A percentile compares a stretch with the other conserved stretches of the same genome.
Conservation (phyloP, 2,888 invertebrate genomes). For the Hypena proboscidalis region DNA sequence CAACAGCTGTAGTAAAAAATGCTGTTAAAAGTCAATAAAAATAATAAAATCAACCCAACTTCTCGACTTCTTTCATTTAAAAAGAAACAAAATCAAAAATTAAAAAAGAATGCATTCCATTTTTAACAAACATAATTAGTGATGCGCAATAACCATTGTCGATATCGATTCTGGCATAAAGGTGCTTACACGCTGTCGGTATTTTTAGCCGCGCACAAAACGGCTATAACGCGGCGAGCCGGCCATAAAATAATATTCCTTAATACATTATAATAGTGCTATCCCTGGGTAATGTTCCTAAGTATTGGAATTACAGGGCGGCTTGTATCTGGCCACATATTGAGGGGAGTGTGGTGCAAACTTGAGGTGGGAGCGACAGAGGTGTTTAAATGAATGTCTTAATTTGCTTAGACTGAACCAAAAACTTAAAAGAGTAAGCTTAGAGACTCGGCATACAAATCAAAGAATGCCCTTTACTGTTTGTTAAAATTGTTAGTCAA, state of each 20-base stretch:
- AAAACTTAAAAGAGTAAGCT: no score
- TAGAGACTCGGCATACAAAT: no score
- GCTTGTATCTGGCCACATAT: constrained; percentile 69
- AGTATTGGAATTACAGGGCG: constrained; percentile 85
- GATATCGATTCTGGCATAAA: constrained; percentile 34
- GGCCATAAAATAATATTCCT: constrained; percentile 82
- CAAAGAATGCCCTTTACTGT: no score
- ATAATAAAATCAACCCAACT: no score
- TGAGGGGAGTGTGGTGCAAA: constrained; percentile 52
- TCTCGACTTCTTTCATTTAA: no score
- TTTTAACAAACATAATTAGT: constrained; percentile 39
- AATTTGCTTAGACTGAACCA: neutral
- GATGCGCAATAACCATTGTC: constrained; percentile 30
- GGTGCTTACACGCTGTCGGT: constrained; percentile 50
- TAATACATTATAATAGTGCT: constrained; percentile 85
- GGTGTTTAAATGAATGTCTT: neutral
- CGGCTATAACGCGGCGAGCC: constrained; percentile 72
- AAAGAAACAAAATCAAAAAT: no score
- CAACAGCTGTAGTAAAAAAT: no score
- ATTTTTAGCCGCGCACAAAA: constrained; percentile 72
- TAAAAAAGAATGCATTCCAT: neutral
- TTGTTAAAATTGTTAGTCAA: no score
- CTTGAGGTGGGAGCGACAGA: constrained; percentile 23
- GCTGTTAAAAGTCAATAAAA: no score
- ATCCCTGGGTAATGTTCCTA: constrained; percentile 80